Base-by-base conservation (phyloP, 2,113 vertebrate species). In the Arothron firmamentum region DNA sequence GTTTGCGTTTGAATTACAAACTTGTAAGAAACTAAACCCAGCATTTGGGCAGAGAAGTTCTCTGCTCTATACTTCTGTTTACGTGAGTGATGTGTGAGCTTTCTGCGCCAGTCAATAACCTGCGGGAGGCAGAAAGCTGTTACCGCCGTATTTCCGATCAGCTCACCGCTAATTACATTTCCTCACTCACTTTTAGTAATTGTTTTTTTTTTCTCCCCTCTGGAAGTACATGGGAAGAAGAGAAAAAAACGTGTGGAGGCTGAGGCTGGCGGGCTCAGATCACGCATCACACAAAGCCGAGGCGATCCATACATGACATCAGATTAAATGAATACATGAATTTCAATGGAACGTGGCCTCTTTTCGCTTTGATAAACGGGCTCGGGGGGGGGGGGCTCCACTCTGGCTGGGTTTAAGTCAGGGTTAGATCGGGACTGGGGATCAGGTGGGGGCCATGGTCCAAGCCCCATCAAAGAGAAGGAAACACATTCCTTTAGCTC, bases 291-390 rank as follows among this genome's bases (percentile, higher is more conserved):
- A 55, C 66, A 59, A 66, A 45, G 56, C 54, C 14, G 45, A 58
- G 59, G 45, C 69, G 17, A 83, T 90, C 87, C 66, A 87, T 90
- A 89, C 65, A 84, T 91, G 88, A 90, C 89, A 88, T 92, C 87
- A 90, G 85, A 88, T 86, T 89, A 80, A 77, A 89, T 91, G 81
- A 89, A 85, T 84, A 89, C 78, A 88, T 88, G 76, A 83, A 89
- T 89, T 80, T 67, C 67, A 87, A 88, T 87, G 78, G 62, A 83
- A 72, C 56, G 50, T 31, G n/a, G 5, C 70, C 62, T 25, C 53
- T 43, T 56, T 55, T 43, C 62, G 65, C 68, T 84, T 81, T 76
- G 78, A 83, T 55, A 78, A 78, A 79, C 59, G 70, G 50, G 34
- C 63, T 58, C 61, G 2, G 10, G 70, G 51, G 71, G 59, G 2